Percentiles rank a stretch among this genome's conserved stretches.
These are phyloP conservation scores for Sebastiscus albofasciatus DNA, from an alignment of 2,797 vertebrate species.

Conservation along the genomic window DNA sequence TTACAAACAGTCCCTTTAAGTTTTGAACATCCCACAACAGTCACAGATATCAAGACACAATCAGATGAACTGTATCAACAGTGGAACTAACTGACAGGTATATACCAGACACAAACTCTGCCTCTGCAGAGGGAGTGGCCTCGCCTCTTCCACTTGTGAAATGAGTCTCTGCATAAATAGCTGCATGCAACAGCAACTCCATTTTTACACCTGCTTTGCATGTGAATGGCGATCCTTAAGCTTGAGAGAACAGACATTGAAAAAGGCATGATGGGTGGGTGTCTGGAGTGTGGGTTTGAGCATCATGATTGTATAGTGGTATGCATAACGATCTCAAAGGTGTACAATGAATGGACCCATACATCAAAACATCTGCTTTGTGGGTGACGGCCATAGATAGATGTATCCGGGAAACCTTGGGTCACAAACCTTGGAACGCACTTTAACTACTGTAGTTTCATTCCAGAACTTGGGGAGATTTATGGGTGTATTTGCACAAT, in stretches of 20 bases:
- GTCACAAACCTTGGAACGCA: not conserved
- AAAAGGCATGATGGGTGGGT: not conserved
- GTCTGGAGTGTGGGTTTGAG: not conserved
- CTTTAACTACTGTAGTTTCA: not conserved
- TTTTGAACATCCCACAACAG: not conserved
- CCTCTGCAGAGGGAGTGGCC: not conserved
- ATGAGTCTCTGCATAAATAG: not conserved
- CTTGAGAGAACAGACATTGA: constrained; percentile 7
- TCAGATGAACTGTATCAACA: not conserved
- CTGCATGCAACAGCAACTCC: constrained; percentile 2
- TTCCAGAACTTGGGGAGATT: not conserved
- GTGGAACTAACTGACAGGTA: not conserved
- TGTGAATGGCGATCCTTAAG: constrained; percentile 13
- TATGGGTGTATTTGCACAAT: not conserved
- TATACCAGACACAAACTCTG: not conserved
- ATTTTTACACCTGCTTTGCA: constrained; percentile 16
- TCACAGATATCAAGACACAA: not conserved
- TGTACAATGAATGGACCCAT: not conserved
- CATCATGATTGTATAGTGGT: not conserved
- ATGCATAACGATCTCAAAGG: not conserved
- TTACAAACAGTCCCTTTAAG: too few relatives aligned
- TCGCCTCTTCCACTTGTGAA: not conserved
- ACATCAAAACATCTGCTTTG: not conserved
- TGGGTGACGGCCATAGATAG: not conserved
- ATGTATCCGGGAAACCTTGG: not conserved